Evolutionary conservation across 37 sponge, comb jelly and placozoan species (phyloP), one percentile per base, ranked within the genome.

Genomic region (Agelas oroides): DNA sequence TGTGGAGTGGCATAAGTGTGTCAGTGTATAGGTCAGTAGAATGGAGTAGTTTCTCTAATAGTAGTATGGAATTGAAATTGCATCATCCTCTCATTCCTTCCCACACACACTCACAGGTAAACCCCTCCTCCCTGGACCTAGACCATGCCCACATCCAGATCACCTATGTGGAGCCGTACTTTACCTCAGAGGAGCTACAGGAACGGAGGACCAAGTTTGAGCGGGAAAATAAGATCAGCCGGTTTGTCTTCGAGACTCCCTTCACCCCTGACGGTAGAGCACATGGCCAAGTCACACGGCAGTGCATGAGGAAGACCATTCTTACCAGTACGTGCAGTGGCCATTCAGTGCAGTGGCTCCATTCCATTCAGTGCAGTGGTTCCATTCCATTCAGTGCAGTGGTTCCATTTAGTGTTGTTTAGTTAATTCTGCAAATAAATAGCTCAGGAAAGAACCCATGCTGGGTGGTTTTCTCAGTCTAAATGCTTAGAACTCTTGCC

Each of bases 181-280:
- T 95, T 82, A 83, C 75, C 0, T 18, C 59, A 21, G 92, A 82
- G 67, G 92, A 93, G 37, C 76, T 89, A 55, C 69, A 55, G 34
- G 79, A 90, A 57, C 79, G 98, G 62, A 70, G 39, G 60, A 93
- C 96, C 6, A 62, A 81, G 67, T 97, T 97, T 87, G 98, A 97
- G 83, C 60, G 84, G 38, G 77, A 85, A 24, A 95, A 90, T 68
- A 90, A 88, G 18, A 46, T 97, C 34, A 71, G 69, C 37, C 56
- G 82, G 36, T 97, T 97, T 66, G 76, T 95, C 46, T 97, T 77
- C 66, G 94, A 95, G 76, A 93, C 97, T 23, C 96, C 98, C 0
- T 97, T 97, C 75, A 97, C 96, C 18, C 83, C 60, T 21, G 75
- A 65, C 31, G 98, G 97, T 11, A 88, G 82, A 27, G 35, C 83